Conservation (phyloP, 2,888 invertebrate species). For the Thecocarcelia acutangulata region DNA sequence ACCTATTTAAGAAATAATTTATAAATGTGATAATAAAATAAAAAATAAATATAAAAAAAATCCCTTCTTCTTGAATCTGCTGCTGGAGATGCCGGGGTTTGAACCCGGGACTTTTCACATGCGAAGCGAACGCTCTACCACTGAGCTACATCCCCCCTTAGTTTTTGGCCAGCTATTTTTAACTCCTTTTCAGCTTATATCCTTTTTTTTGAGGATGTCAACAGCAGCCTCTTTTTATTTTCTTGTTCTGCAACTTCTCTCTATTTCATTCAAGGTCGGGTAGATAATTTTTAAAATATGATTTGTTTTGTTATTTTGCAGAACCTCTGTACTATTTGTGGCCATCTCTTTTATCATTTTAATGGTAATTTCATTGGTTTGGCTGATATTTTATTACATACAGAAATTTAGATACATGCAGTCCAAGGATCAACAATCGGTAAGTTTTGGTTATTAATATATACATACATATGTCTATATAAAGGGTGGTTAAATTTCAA, state of each 20-base stretch:
- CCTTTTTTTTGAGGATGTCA: constrained; percentile 38
- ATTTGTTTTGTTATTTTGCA: constrained; percentile 81
- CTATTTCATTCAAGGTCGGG: too few relatives aligned
- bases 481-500: too few relatives aligned
- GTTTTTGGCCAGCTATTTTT: neutral
- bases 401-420: constrained; percentile 96
- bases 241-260: neutral
- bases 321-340: constrained; percentile 96
- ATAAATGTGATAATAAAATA: constrained; percentile 1
- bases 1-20: too few relatives aligned
- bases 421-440: constrained; percentile 95
- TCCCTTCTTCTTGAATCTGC: too few relatives aligned
- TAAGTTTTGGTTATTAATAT: constrained; percentile 82
- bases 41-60: constrained; percentile 12
- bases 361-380: constrained; percentile 96
- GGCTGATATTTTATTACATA: constrained; percentile 98
- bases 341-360: constrained; percentile 97
- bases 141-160: constrained; percentile 74
- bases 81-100: constrained; percentile 75
- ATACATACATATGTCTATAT: too few relatives aligned
- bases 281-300: too few relatives aligned
- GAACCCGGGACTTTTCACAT: constrained; percentile 77
- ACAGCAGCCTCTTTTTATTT: neutral
- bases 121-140: constrained; percentile 77
- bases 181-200: constrained; percentile 10